These are phyloP conservation scores for Baronia brevicornis DNA, from an alignment of 2,888 invertebrate genomes.

Conservation along the genomic window DNA sequence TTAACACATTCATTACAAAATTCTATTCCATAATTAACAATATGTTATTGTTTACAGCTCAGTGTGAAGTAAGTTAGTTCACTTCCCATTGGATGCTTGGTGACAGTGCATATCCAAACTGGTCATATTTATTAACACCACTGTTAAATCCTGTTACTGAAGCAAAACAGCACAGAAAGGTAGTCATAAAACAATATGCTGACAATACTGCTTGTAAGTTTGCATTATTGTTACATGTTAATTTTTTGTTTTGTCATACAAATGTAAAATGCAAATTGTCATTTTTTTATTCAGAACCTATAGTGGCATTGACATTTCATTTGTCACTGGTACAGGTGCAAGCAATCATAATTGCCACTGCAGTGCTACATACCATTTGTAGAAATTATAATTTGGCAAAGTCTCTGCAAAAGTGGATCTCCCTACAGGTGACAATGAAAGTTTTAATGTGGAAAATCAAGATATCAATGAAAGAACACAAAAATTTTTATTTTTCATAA, in stretches of 20 bases:
- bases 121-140: slow-evolving; percentile 18
- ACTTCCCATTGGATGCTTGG: slow-evolving; percentile 14
- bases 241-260: slow-evolving; percentile 3
- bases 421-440: too few species aligned
- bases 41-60: slow-evolving; percentile 8
- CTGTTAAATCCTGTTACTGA: slow-evolving; percentile 15
- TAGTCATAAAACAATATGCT: slow-evolving; percentile 19
- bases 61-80: slow-evolving; percentile 11
- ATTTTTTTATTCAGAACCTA: too few species aligned
- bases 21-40: too few species aligned
- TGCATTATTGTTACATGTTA: not conserved
- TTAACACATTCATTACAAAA: too few species aligned
- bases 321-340: not conserved
- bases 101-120: slow-evolving; percentile 15
- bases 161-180: slow-evolving; percentile 18
- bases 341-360: not conserved
- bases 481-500: too few species aligned
- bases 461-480: too few species aligned
- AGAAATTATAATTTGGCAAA: too few species aligned
- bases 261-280: slow-evolving; percentile 5
- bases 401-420: too few species aligned
- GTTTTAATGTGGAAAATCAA: too few species aligned
- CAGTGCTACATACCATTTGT: too few species aligned
- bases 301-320: slow-evolving; percentile 1
- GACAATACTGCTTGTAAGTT: slow-evolving; percentile 21